phyloP scores from a whole-genome alignment of 2,113 vertebrate species.

The Diphyllodes magnificus region DNA sequence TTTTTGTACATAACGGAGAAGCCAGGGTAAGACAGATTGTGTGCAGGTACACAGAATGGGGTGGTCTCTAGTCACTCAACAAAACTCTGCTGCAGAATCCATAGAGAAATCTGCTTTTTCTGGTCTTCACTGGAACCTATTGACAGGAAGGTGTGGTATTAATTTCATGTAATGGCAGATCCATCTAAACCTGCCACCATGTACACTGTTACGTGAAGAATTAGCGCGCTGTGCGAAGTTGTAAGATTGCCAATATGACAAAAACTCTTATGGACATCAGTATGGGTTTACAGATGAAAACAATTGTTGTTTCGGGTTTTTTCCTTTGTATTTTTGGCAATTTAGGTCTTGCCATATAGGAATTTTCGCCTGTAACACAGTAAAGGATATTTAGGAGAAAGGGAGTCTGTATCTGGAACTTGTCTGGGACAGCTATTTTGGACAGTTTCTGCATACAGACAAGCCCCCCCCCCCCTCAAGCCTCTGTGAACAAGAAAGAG shows the following conservation, averaged over 20 bases:
- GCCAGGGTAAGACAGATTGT: not conserved
- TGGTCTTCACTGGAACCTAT: not conserved
- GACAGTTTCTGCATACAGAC: not conserved
- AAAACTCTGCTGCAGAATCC: not conserved
- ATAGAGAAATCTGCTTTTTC: not conserved
- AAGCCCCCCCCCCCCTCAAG: not conserved
- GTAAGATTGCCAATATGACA: not conserved
- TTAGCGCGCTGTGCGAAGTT: not conserved
- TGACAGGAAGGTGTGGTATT: not conserved
- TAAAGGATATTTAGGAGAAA: not conserved
- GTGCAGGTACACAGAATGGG: not conserved
- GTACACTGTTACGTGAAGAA: not conserved
- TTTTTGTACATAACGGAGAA: not conserved
- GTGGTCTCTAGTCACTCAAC: not conserved
- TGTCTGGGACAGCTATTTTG: not conserved
- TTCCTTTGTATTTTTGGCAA: not conserved
- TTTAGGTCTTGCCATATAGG: not conserved
- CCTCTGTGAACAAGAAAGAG: not conserved
- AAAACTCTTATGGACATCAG: not conserved
- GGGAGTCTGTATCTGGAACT: not conserved
- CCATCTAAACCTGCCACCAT: not conserved
- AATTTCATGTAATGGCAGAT: not conserved
- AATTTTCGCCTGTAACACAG: not conserved
- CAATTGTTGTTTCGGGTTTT: rapidly evolving
- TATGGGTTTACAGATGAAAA: not conserved